Conservation (phyloP, 2,888 invertebrate species). For the Lasioglossum morio region DNA sequence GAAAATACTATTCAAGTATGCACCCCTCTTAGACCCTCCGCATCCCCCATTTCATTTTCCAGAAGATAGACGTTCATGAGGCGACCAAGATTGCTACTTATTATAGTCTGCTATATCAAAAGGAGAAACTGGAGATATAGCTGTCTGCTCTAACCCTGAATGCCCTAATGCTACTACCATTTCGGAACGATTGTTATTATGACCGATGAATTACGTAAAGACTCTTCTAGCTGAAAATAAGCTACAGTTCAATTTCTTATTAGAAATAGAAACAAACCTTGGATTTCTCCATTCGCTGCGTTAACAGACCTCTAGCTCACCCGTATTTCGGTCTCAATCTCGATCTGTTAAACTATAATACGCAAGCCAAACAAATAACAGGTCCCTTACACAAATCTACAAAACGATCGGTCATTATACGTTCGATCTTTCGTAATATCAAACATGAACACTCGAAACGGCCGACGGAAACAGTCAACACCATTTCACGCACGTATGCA, state of each 20-base stretch:
- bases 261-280: not conserved
- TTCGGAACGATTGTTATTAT: not conserved
- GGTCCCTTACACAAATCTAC: not conserved
- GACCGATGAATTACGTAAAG: not conserved
- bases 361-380: not conserved
- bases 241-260: not conserved
- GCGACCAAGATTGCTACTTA: not conserved
- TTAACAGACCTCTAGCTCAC: not conserved
- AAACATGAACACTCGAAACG: not conserved
- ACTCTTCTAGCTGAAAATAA: not conserved
- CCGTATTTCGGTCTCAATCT: not conserved
- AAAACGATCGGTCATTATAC: not conserved
- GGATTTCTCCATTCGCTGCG: not conserved
- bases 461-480: not conserved
- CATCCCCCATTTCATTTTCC: not conserved
- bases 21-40: not conserved
- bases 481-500: not conserved
- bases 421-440: not conserved
- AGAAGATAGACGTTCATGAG: not conserved
- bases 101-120: not conserved
- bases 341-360: slow-evolving; percentile 3
- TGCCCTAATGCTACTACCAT: not conserved
- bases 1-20: no score
- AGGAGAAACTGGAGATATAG: not conserved
- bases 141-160: not conserved